Evolutionary conservation across 2,888 invertebrate species (phyloP).

Genomic region (Emmelina monodactyla): DNA sequence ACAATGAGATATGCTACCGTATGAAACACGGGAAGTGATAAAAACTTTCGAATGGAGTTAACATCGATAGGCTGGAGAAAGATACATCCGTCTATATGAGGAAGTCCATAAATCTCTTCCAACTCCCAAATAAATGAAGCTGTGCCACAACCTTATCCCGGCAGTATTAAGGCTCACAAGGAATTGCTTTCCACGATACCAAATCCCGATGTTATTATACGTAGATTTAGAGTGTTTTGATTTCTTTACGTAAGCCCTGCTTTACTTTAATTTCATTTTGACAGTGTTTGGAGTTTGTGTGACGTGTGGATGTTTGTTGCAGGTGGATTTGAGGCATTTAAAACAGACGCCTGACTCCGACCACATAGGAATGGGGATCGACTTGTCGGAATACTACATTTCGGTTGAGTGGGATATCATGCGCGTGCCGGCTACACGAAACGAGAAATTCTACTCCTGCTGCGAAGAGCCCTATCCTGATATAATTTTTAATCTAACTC

Average conservation of each 20-base stretch:
- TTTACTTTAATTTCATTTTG: too few relatives aligned
- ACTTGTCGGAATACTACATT: conserved; percentile 93
- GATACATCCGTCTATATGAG: conserved; percentile 36
- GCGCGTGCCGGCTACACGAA: conserved; percentile 87
- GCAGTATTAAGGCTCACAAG: conserved; percentile 34
- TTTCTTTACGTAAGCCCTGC: too few relatives aligned
- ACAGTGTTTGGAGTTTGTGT: too few relatives aligned
- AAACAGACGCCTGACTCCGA: conserved; percentile 88
- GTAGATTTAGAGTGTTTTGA: too few relatives aligned
- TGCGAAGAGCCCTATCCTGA: conserved; percentile 97
- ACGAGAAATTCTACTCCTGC: conserved; percentile 94
- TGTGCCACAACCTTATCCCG: conserved; percentile 30
- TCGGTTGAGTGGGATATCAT: conserved; percentile 99
- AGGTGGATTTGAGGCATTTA: conserved; percentile 91
- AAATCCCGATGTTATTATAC: too few relatives aligned
- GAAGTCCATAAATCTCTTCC: conserved; percentile 47
- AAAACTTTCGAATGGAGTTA: conserved; percentile 29
- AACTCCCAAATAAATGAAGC: conserved; percentile 43
- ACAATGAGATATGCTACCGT: conserved; percentile 24
- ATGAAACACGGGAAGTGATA: conserved; percentile 23
- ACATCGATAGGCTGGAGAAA: conserved; percentile 28
- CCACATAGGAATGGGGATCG: conserved; percentile 88
- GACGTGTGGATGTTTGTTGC: conserved; percentile 26
- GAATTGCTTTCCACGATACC: too few relatives aligned
- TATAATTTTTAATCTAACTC: conserved; percentile 96